Evolutionary conservation across 2,113 vertebrate genomes (phyloP).

Genomic region (Sarotherodon lohbergeri): DNA sequence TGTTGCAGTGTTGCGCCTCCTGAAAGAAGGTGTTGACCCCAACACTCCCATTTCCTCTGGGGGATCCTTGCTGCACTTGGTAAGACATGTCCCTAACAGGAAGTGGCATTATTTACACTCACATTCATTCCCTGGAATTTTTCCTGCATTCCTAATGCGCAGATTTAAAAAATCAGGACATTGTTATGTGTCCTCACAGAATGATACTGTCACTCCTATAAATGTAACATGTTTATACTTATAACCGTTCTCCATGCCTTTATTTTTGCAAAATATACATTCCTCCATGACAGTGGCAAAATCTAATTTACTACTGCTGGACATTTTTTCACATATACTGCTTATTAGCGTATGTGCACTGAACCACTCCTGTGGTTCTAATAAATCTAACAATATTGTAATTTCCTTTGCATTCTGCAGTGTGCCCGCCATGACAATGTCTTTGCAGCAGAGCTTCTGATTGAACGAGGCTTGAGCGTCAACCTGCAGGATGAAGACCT

Average conservation of each 20-base stretch:
- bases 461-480: constrained; percentile 86
- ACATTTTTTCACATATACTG: not conserved
- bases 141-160: not conserved
- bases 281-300: not conserved
- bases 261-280: not conserved
- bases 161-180: not conserved
- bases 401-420: constrained; percentile 59
- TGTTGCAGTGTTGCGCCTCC: constrained; percentile 82
- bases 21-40: constrained; percentile 86
- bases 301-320: not conserved
- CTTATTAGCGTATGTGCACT: not conserved
- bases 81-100: constrained; percentile 60
- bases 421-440: constrained; percentile 92
- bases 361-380: not conserved
- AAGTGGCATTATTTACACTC: not conserved
- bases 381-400: not conserved
- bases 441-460: constrained; percentile 88
- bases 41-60: constrained; percentile 78
- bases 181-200: not conserved
- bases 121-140: not conserved
- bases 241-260: not conserved
- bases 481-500: constrained; percentile 93
- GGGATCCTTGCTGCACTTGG: constrained; percentile 91
- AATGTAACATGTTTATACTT: not conserved
- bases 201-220: not conserved